phyloP scores from a whole-genome alignment of 2,888 invertebrate species.

The Latheticus oryzae region DNA sequence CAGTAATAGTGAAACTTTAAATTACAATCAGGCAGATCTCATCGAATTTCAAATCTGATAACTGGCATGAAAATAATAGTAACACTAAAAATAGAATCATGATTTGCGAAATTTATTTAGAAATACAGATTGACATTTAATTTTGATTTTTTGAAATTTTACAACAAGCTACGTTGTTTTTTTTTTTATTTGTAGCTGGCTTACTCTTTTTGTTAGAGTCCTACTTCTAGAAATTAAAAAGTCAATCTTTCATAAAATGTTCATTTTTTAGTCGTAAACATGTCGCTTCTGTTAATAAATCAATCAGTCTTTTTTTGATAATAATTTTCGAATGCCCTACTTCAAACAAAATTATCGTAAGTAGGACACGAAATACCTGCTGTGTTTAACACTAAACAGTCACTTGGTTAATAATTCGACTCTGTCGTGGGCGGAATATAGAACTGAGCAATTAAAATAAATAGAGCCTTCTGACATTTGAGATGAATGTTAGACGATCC shows the following conservation, averaged over 20 bases:
- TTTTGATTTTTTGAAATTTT: no score
- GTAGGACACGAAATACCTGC: conserved; percentile 15
- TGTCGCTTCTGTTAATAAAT: conserved; percentile 20
- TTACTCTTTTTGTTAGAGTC: no score
- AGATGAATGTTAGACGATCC: conserved; percentile 13
- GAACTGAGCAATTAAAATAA: conserved; percentile 20
- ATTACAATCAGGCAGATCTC: no score
- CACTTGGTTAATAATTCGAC: conserved; percentile 6
- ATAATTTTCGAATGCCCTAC: conserved; percentile 23
- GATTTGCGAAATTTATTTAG: no score
- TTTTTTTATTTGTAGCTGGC: no score
- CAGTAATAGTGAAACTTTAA: no score
- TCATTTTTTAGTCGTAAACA: conserved; percentile 18
- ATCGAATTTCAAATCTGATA: no score
- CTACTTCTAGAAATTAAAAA: no score
- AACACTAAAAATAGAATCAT: no score
- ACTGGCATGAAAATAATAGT: no score
- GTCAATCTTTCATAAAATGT: conserved; percentile 13
- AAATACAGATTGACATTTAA: no score
- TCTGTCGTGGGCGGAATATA: conserved; percentile 15
- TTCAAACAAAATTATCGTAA: conserved; percentile 19
- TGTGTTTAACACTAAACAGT: conserved; percentile 4
- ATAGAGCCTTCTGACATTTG: conserved; percentile 27
- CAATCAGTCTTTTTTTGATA: conserved; percentile 19
- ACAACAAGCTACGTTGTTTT: no score